A percentile compares a stretch with the other conserved stretches of the same genome.
Conservation (phyloP, 2,797 vertebrate species). For the Syncerus caffer region DNA sequence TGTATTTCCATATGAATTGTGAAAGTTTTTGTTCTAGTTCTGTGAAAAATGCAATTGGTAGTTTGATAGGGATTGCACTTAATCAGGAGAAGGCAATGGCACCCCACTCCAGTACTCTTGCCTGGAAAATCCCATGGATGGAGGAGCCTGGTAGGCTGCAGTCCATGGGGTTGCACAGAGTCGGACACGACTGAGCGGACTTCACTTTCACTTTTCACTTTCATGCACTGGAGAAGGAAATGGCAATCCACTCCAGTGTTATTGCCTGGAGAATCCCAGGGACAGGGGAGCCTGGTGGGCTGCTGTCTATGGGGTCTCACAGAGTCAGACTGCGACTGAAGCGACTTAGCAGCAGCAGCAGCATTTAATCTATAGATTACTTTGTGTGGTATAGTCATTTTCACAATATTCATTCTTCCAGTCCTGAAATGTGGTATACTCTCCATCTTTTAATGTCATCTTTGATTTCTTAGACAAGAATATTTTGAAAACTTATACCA, state of each 20-base stretch:
- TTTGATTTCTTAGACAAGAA: neutral
- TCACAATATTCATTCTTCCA: neutral
- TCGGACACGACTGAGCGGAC: rapidly evolving
- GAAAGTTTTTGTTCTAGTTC: neutral
- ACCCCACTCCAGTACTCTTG: too few species aligned
- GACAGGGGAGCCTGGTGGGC: too few species aligned
- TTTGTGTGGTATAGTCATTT: neutral
- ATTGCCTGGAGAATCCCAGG: too few species aligned
- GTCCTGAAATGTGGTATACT: neutral
- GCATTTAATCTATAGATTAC: neutral
- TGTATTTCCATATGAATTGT: neutral
- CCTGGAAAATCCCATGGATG: too few species aligned
- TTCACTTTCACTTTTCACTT: too few species aligned
- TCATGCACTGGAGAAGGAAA: too few species aligned
- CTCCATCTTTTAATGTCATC: neutral
- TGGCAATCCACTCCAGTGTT: too few species aligned
- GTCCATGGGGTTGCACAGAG: too few species aligned
- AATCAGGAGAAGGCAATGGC: neutral
- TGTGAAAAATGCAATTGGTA: neutral
- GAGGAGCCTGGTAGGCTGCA: too few species aligned
- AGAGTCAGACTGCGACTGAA: too few species aligned
- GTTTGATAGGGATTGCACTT: neutral
- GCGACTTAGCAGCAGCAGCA: too few species aligned
- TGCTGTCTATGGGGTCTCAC: too few species aligned
- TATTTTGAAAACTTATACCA: neutral